phyloP scores from a whole-genome alignment of 2,797 vertebrate species.

The Halcyon chelicuti region DNA sequence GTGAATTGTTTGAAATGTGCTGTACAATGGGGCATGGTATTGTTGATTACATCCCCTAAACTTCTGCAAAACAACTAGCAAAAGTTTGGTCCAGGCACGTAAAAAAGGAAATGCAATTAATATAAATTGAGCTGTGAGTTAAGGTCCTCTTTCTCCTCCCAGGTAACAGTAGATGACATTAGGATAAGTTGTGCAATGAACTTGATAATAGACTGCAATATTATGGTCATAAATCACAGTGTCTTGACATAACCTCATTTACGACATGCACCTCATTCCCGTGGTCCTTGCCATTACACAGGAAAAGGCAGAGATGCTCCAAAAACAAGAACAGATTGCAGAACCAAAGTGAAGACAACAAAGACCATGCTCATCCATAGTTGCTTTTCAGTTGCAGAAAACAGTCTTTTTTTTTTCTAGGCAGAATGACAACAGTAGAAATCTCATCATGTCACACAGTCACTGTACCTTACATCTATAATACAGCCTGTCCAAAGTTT shows the following conservation, averaged over 20 bases:
- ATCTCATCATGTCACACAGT: not conserved
- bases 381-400: not conserved
- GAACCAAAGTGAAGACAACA: not conserved
- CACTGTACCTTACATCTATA: not conserved
- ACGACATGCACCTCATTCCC: not conserved
- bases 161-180: not conserved
- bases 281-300: not conserved
- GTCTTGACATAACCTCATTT: not conserved
- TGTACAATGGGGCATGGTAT: not conserved
- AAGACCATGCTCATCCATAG: not conserved
- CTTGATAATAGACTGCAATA: not conserved
- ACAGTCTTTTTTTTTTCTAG: not conserved
- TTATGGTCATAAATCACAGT: not conserved
- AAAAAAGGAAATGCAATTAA: not conserved
- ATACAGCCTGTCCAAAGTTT: not conserved
- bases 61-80: not conserved
- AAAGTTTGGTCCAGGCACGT: not conserved
- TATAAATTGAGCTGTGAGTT: not conserved
- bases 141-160: not conserved
- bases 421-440: not conserved
- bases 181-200: not conserved
- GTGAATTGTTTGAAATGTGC: not conserved
- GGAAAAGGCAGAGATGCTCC: not conserved
- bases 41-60: not conserved
- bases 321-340: not conserved